A percentile compares a stretch with the other conserved stretches of the same genome.
These are phyloP conservation scores for Orthosia cruda DNA, from an alignment of 2,888 invertebrate species.

Conservation along the genomic window DNA sequence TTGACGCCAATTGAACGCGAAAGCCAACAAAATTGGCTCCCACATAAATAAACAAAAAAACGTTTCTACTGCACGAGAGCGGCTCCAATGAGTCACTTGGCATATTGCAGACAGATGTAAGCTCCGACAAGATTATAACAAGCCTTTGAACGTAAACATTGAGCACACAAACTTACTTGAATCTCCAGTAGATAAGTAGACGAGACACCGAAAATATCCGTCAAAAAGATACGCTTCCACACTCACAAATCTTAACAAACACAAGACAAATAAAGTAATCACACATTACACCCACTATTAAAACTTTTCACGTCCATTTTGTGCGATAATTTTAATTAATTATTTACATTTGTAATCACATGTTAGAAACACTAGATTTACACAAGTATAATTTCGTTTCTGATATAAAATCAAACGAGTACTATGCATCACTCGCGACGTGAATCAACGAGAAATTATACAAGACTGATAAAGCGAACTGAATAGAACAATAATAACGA, in stretches of 20 bases:
- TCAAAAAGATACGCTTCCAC: slow-evolving; percentile 60
- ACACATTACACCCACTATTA: slow-evolving; percentile 83
- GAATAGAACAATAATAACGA: slow-evolving; percentile 55
- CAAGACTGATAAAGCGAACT: slow-evolving; percentile 47
- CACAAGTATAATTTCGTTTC: slow-evolving; percentile 67
- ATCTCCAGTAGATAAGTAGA: slow-evolving; percentile 25
- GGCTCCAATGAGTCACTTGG: slow-evolving; percentile 53
- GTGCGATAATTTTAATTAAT: slow-evolving; percentile 82
- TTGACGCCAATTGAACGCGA: slow-evolving; percentile 73
- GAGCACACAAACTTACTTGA: slow-evolving; percentile 64
- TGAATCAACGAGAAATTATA: slow-evolving; percentile 63
- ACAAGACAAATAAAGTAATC: slow-evolving; percentile 74
- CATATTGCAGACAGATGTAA: slow-evolving; percentile 63
- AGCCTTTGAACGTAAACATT: slow-evolving; percentile 60
- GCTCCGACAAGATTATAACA: slow-evolving; percentile 24
- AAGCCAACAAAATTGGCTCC: slow-evolving; percentile 68
- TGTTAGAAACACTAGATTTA: slow-evolving; percentile 75
- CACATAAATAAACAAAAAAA: slow-evolving; percentile 68
- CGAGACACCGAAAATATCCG: slow-evolving; percentile 54
- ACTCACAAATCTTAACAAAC: slow-evolving; percentile 61
- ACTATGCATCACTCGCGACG: slow-evolving; percentile 77
- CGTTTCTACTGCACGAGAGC: slow-evolving; percentile 26
- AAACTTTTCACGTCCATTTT: slow-evolving; percentile 87
- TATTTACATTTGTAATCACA: slow-evolving; percentile 88
- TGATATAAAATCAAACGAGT: slow-evolving; percentile 69